Percentiles rank a stretch among this genome's conserved stretches.
phyloP scores from a whole-genome alignment of 2,797 vertebrate species.

The Hydrolagus colliei region DNA sequence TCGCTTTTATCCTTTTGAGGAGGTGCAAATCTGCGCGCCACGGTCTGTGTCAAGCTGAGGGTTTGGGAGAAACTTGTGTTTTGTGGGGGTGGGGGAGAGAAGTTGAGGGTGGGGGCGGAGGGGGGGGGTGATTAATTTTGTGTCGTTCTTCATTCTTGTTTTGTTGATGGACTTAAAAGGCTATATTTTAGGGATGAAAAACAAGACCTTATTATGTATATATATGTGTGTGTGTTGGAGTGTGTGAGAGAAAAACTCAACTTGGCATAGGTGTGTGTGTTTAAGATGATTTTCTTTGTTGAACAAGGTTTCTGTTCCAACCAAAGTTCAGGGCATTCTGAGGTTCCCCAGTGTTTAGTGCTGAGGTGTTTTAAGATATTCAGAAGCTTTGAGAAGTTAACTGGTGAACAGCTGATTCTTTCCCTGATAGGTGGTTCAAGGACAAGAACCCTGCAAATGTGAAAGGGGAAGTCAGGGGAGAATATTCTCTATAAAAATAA shows the following conservation, averaged over 20 bases:
- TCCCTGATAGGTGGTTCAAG: no score
- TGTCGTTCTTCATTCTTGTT: no score
- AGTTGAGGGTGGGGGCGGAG: no score
- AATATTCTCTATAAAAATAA: no score
- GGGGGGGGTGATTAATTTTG: neutral
- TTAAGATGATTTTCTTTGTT: neutral
- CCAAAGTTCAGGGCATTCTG: neutral
- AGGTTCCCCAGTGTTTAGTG: neutral
- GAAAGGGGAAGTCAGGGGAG: no score
- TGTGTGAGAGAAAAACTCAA: neutral
- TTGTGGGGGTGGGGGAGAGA: no score
- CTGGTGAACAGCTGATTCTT: no score
- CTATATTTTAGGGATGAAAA: neutral
- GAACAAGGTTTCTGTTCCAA: neutral
- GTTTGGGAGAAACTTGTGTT: neutral
- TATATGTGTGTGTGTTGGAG: neutral
- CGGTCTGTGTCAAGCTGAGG: neutral
- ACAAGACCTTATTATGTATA: neutral
- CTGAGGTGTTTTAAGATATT: no score
- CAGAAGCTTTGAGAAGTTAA: no score
- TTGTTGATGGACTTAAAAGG: slow-evolving; percentile 17
- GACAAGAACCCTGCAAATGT: no score
- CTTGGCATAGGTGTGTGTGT: no score
- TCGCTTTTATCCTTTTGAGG: slow-evolving; percentile 59
- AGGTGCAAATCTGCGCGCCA: slow-evolving; percentile 40